These are phyloP conservation scores for Cairina moschata DNA, from an alignment of 2,113 vertebrate genomes.

Conservation along the genomic window DNA sequence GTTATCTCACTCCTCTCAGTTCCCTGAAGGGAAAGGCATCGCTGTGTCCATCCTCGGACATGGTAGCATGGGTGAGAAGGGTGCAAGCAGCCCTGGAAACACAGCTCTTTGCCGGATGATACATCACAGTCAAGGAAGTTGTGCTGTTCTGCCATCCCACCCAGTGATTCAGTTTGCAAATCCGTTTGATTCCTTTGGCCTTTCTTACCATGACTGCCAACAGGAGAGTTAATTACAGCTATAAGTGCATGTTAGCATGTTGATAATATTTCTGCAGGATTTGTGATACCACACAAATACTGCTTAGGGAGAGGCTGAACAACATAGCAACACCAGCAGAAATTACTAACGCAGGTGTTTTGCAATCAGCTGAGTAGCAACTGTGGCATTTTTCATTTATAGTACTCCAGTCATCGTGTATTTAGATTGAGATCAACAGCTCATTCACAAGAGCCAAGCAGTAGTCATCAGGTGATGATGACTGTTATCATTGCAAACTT, in stretches of 20 bases:
- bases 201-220: not conserved
- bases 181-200: not conserved
- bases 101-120: not conserved
- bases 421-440: conserved; percentile 11
- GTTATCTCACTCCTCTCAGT: not conserved
- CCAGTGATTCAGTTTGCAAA: not conserved
- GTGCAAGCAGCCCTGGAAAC: not conserved
- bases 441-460: conserved; percentile 2
- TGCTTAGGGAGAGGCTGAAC: not conserved
- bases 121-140: not conserved
- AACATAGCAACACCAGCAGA: not conserved
- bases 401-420: not conserved
- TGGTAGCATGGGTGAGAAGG: not conserved
- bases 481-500: not conserved
- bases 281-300: not conserved
- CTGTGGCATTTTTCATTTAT: not conserved
- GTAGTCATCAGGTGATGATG: conserved; percentile 3
- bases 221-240: not conserved
- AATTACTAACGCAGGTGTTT: not conserved
- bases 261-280: not conserved
- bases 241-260: not conserved
- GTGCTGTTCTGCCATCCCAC: not conserved
- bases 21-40: not conserved
- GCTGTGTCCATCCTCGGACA: not conserved
- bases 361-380: not conserved